Base-by-base conservation (phyloP, 1,140 invertebrate species). In the Atta texana region DNA sequence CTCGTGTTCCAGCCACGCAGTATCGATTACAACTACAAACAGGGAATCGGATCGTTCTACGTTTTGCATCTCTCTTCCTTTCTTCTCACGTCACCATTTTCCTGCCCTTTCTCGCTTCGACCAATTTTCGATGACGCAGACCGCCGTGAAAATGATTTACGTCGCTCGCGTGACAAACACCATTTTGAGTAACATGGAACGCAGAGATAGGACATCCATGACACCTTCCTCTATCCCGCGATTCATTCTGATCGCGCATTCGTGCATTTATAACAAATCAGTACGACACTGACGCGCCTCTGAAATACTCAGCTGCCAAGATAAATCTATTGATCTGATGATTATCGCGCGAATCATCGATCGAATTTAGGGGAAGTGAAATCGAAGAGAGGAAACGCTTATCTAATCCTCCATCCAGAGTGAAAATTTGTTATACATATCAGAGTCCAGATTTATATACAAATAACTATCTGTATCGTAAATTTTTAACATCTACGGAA, bases 61-160 rank as follows among this genome's bases (percentile, higher is more conserved):
- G 44, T 55, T 16, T 14, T 69, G 8, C 16, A 51, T 31, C 12
- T 31, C 64, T 57, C 28, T 16, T 31, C 5, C 34, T 7, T n/a
- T 24, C 31, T 12, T 16, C 24, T 34, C 64, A n/a, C n/a, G n/a
- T 61, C 16, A 5, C 21, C 5, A 49, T n/a, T 34, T 44, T 39
- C 51, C 5, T 7, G 10, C 18, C 31, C 68, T 61, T 82, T 74
- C 69, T 49, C 39, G 39, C 80, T 16, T 12, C 44, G 55, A 75
- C 69, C 55, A 84, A 84, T 84, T 84, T 49, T 84, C 80, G 80
- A 75, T 84, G 57, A 63, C 69, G 24, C 39, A 49, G n/a, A 28
- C 31, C 44, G 51, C 6, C 55, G 24, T n/a, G 80, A 75, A 74
- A 75, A 84, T 61, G 68, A 74, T 49, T 61, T 21, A 24, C 24